Conservation (phyloP, 2,797 vertebrate species). For the Hyperoplus immaculatus region DNA sequence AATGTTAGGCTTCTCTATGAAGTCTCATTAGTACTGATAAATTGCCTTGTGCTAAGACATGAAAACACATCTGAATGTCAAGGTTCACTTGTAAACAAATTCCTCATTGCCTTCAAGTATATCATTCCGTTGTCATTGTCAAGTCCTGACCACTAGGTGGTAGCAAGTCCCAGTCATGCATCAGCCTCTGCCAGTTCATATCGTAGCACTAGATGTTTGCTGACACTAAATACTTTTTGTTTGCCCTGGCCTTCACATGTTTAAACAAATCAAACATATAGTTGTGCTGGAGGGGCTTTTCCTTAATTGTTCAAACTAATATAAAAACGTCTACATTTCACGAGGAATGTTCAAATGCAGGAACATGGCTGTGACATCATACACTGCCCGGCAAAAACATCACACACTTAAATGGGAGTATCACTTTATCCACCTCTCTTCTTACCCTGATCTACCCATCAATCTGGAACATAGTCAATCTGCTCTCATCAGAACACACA, state of each 20-base stretch:
- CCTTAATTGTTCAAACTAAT: not conserved
- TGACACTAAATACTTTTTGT: not conserved
- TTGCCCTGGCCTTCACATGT: not conserved
- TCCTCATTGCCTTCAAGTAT: not conserved
- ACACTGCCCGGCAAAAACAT: too few species aligned
- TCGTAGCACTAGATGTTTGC: not conserved
- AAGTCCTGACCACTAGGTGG: conserved; percentile 14
- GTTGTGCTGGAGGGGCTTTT: not conserved
- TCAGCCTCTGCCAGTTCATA: not conserved
- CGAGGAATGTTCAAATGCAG: not conserved
- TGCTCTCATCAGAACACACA: too few species aligned
- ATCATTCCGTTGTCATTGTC: not conserved
- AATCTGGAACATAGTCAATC: too few species aligned
- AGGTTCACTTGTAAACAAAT: not conserved
- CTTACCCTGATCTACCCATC: too few species aligned
- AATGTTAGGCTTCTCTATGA: too few species aligned
- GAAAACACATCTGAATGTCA: not conserved
- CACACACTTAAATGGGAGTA: too few species aligned
- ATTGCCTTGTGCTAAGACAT: not conserved
- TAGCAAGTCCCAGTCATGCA: not conserved
- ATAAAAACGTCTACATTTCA: not conserved
- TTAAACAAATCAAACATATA: not conserved
- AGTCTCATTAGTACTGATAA: too few species aligned
- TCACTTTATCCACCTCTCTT: too few species aligned
- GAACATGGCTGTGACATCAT: not conserved